Evolutionary conservation across 2,113 vertebrate species (phyloP), one percentile per base, ranked within the genome.

Genomic region (Labrus mixtus): DNA sequence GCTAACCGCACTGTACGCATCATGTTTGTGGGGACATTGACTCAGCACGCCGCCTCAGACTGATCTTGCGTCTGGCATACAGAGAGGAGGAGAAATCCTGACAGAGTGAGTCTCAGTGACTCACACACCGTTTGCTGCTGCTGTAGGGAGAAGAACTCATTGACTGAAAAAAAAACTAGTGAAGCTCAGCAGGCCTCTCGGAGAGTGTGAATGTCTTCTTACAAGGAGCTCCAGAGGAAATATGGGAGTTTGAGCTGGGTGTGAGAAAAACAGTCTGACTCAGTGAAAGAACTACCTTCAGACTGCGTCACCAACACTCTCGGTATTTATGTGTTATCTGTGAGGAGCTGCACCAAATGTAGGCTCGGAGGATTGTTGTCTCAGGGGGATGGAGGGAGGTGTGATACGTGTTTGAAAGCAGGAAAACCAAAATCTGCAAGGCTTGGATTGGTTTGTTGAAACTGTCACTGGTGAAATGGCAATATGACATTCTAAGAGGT

Each of bases 211-310:
- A 62, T 11, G n/a, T 70, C 39, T 48, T 67, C 58, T 57, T 53
- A 62, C 36, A 72, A 16, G 6, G 15, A 48, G 45, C 45, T 46
- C 45, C 45, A 16, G 45, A 46, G 45, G 45, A 46, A 43, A 43
- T 43, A 43, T 13, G 13, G 54, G 54, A 63, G 39, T 53, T 61
- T 73, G 65, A 76, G 43, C 63, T 16, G 68, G 54, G 63, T 80
- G 65, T 70, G 76, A 84, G 82, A 65, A 79, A 69, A 37, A 69
- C 60, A 75, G 53, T 50, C 43, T 22, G 55, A 50, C 11, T 59
- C 50, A 78, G 53, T 25, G 41, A 66, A 39, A 6, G 4, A 55
- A 39, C 10, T 33, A 19, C 22, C 61, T 63, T 17, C 2, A 13
- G 25, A 25, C 6, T n/a, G 9, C n/a, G 17, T 10, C 17, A 20